Conservation (phyloP, 2,113 vertebrate species). For the Eolophus roseicapilla region DNA sequence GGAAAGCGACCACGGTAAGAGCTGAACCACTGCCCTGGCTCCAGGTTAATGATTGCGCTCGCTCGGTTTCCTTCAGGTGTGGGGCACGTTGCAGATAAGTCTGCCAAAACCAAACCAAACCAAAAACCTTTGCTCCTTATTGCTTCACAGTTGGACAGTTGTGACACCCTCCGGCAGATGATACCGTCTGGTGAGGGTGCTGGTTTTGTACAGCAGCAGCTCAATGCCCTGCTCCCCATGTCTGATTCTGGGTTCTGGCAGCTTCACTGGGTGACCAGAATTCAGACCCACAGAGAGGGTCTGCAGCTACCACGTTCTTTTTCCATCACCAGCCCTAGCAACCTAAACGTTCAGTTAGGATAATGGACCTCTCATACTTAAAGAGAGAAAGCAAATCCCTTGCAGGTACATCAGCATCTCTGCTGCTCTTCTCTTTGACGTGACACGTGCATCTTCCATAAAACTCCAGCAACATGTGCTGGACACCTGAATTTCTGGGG, state of each 20-base stretch:
- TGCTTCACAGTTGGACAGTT: background rate
- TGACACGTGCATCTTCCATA: background rate
- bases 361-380: background rate
- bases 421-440: background rate
- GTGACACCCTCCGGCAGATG: background rate
- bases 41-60: background rate
- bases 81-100: background rate
- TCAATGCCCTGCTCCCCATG: background rate
- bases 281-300: background rate
- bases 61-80: background rate
- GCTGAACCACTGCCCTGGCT: background rate
- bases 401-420: background rate
- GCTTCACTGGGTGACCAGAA: background rate
- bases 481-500: background rate
- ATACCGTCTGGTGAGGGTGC: background rate
- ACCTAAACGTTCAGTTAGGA: background rate
- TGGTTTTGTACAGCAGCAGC: background rate
- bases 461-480: background rate
- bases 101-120: background rate
- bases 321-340: background rate
- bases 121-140: background rate
- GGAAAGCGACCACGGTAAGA: conserved; percentile 96
- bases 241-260: background rate
- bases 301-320: background rate
- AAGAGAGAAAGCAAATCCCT: background rate